Conservation (phyloP, 2,113 vertebrate genomes). For the Ascaphus truei region DNA sequence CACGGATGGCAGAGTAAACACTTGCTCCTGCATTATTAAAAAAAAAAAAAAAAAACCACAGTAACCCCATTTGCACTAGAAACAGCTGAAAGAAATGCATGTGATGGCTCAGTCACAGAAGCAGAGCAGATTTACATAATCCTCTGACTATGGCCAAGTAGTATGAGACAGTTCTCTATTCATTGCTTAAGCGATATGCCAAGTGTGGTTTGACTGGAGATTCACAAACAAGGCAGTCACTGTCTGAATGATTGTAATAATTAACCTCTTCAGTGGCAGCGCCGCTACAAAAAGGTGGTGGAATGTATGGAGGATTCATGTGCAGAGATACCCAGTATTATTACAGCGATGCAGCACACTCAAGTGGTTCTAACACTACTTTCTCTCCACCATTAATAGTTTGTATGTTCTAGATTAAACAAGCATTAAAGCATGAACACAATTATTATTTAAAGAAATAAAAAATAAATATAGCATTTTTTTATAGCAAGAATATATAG, state of each 20-base stretch:
- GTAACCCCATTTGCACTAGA: neutral
- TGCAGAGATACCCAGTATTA: too few relatives aligned
- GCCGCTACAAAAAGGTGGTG: neutral
- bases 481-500: too few relatives aligned
- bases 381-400: too few relatives aligned
- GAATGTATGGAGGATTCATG: too few relatives aligned
- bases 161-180: neutral
- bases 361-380: too few relatives aligned
- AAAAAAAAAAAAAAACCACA: neutral
- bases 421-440: too few relatives aligned
- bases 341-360: too few relatives aligned
- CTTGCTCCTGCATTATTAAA: neutral
- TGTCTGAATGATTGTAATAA: neutral
- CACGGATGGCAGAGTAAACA: neutral
- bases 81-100: neutral
- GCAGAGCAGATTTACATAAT: conserved; percentile 16
- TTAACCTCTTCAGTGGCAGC: neutral
- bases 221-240: neutral
- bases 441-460: too few relatives aligned
- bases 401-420: too few relatives aligned
- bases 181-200: conserved; percentile 2
- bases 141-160: conserved; percentile 1
- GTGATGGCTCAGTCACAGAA: conserved; percentile 4
- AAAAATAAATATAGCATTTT: too few relatives aligned
- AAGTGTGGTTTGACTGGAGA: neutral